These are phyloP conservation scores for Halcyon chelicuti DNA, from an alignment of 2,797 vertebrate species.

Conservation along the genomic window DNA sequence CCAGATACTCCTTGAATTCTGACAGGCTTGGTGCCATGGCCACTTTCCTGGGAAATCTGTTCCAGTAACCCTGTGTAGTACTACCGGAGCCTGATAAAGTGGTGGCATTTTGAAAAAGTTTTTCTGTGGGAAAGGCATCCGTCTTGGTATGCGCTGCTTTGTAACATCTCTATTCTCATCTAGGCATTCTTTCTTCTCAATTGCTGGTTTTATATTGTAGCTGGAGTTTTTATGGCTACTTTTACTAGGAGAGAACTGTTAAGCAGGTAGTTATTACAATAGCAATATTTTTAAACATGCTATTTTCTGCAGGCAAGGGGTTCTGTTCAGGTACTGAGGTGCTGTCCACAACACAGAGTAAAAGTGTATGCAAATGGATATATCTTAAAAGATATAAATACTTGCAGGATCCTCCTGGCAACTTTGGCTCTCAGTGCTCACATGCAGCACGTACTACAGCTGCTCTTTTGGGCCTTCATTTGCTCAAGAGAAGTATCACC, in stretches of 20 bases:
- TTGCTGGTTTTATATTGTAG: neutral
- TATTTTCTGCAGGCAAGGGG: neutral
- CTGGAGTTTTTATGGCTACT: neutral
- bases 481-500: neutral
- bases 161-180: neutral
- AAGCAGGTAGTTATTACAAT: neutral
- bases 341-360: neutral
- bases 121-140: neutral
- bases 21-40: neutral
- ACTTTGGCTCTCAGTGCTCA: neutral
- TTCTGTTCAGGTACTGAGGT: neutral
- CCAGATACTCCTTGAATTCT: neutral
- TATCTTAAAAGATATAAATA: neutral
- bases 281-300: neutral
- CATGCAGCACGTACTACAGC: neutral
- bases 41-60: neutral
- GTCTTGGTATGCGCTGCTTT: neutral
- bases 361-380: neutral
- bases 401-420: fast-evolving
- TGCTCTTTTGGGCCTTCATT: neutral
- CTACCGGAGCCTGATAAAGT: neutral
- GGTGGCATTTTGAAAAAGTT: neutral
- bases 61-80: neutral
- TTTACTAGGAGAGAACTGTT: neutral
- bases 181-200: neutral